Conservation (phyloP, 2,113 vertebrate species). For the Microtus montanus region DNA sequence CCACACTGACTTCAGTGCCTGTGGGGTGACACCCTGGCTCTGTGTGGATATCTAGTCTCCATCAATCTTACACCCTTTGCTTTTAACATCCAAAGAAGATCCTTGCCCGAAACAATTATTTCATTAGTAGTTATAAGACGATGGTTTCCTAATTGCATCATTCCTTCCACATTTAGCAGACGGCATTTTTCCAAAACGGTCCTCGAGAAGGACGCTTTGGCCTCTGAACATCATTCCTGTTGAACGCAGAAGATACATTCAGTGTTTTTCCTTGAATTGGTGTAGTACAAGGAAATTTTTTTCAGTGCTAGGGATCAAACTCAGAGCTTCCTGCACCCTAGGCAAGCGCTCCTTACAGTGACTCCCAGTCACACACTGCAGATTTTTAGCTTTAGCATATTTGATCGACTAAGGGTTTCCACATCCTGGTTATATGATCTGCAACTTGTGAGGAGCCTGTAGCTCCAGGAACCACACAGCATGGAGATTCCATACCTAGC, state of each 20-base stretch:
- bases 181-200: background rate
- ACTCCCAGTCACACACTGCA: background rate
- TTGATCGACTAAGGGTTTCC: background rate
- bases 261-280: background rate
- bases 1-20: background rate
- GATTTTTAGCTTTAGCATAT: background rate
- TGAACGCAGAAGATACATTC: background rate
- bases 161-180: background rate
- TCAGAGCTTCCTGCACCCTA: background rate
- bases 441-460: background rate
- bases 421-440: fast-evolving
- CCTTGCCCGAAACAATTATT: background rate
- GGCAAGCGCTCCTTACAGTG: background rate
- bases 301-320: background rate
- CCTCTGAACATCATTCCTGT: background rate
- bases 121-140: slow-evolving; percentile 3
- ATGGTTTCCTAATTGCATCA: background rate
- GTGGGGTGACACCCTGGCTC: background rate
- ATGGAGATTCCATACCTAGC: background rate
- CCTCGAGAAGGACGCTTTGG: fast-evolving
- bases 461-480: background rate
- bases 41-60: background rate
- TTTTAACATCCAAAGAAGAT: background rate
- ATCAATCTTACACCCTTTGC: background rate
- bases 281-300: background rate